These are phyloP conservation scores for Falcaria lacertinaria DNA, from an alignment of 2,888 invertebrate genomes.

Conservation along the genomic window DNA sequence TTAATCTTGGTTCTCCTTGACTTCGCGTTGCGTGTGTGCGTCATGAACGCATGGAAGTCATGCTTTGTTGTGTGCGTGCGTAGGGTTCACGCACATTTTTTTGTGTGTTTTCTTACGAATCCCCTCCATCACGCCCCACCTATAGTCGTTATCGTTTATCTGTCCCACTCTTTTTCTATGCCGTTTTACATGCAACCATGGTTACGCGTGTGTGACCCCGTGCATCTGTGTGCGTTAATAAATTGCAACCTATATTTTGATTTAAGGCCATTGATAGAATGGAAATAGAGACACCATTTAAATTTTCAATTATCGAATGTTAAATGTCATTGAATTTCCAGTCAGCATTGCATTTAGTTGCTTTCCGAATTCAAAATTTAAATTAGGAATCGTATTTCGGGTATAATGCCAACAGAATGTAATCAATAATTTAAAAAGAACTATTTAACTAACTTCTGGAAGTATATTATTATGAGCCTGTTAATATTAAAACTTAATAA, in stretches of 20 bases:
- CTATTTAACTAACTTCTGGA: too few species aligned
- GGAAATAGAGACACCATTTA: conserved; percentile 32
- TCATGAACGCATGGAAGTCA: conserved; percentile 39
- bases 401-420: too few species aligned
- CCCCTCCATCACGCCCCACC: conserved; percentile 61
- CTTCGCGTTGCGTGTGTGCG: conserved; percentile 38
- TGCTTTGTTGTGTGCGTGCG: conserved; percentile 46
- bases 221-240: conserved; percentile 61
- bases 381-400: too few species aligned
- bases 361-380: too few species aligned
- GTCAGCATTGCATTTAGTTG: not conserved
- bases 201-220: conserved; percentile 42
- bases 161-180: conserved; percentile 77
- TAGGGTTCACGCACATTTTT: conserved; percentile 73
- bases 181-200: conserved; percentile 34
- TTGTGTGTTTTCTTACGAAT: conserved; percentile 62
- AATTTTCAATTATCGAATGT: conserved; percentile 7
- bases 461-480: too few species aligned
- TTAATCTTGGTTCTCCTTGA: conserved; percentile 62
- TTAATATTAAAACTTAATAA: not conserved
- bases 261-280: conserved; percentile 68
- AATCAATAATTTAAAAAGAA: too few species aligned
- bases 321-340: not conserved
- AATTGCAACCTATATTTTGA: conserved; percentile 77
- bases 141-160: conserved; percentile 63